Percentiles rank a stretch among this genome's conserved stretches.
Evolutionary conservation across 2,888 invertebrate species (phyloP).

Genomic region (Chalcosyrphus nemorum): DNA sequence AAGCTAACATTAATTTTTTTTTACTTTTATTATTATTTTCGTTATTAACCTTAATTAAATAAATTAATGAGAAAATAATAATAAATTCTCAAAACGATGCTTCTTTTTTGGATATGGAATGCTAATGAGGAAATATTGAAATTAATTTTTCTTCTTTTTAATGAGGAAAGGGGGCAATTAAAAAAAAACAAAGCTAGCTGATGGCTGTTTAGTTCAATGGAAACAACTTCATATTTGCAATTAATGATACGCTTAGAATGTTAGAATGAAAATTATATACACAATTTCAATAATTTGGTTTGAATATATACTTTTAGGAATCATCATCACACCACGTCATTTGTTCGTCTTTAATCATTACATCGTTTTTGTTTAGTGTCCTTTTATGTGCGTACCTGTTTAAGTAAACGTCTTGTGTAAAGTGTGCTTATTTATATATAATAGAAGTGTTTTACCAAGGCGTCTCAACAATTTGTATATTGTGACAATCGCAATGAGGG

Average conservation of each 20-base stretch:
- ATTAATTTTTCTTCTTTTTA: slow-evolving; percentile 7
- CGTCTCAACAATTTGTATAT: too few relatives aligned
- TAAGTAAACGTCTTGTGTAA: slow-evolving; percentile 17
- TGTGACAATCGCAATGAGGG: too few relatives aligned
- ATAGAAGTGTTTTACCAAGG: too few relatives aligned
- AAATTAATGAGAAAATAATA: slow-evolving; percentile 4
- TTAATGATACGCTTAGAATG: slow-evolving; percentile 44
- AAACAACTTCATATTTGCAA: slow-evolving; percentile 50
- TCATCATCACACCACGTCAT: slow-evolving; percentile 47
- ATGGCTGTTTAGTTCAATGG: slow-evolving; percentile 39
- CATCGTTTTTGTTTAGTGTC: not conserved
- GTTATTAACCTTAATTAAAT: slow-evolving; percentile 53
- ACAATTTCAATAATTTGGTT: slow-evolving; percentile 18
- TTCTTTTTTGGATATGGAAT: slow-evolving; percentile 64
- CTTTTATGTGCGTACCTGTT: slow-evolving; percentile 43
- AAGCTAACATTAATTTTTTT: slow-evolving; percentile 69
- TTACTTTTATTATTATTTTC: slow-evolving; percentile 44
- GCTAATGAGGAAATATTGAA: slow-evolving; percentile 66
- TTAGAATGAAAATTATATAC: slow-evolving; percentile 29
- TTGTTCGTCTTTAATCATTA: slow-evolving; percentile 52
- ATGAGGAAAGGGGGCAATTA: slow-evolving; percentile 48
- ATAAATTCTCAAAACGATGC: slow-evolving; percentile 29
- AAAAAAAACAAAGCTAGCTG: slow-evolving; percentile 47
- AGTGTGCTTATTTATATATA: too few relatives aligned
- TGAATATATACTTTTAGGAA: slow-evolving; percentile 28